Percentiles rank a stretch among this genome's conserved stretches.
These are phyloP conservation scores for Cephus pulcher DNA, from an alignment of 2,888 invertebrate genomes.

Conservation along the genomic window DNA sequence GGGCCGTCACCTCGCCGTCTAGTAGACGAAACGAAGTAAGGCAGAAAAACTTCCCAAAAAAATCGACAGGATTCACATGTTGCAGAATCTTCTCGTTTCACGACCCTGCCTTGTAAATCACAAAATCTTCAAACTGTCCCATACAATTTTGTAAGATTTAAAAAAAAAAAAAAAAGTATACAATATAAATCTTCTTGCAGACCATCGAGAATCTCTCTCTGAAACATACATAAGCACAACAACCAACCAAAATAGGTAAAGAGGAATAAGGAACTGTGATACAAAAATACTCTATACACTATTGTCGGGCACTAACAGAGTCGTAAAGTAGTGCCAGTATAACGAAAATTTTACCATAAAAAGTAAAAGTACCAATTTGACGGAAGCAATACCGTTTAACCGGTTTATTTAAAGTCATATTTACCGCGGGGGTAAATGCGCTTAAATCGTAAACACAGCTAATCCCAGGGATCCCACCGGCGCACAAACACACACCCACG, in stretches of 20 bases:
- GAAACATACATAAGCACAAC: background rate
- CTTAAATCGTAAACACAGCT: conserved; percentile 58
- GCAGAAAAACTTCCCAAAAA: conserved; percentile 21
- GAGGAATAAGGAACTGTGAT: background rate
- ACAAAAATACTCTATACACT: background rate
- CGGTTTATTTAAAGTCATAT: conserved; percentile 53
- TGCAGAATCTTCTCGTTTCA: background rate
- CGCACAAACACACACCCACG: conserved; percentile 22
- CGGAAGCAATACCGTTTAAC: background rate
- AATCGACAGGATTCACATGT: background rate
- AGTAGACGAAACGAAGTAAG: conserved; percentile 49
- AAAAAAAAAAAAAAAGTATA: background rate
- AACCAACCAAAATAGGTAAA: background rate
- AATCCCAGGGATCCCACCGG: conserved; percentile 49
- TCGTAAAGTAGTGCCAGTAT: background rate
- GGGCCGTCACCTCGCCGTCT: conserved; percentile 27
- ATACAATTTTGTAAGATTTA: background rate
- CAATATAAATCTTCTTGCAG: background rate
- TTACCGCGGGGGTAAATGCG: conserved; percentile 48
- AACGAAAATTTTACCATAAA: background rate
- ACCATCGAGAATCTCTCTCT: background rate
- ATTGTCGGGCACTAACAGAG: background rate
- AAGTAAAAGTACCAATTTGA: background rate
- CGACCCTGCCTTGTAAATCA: background rate
- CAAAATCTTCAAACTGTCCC: background rate